Evolutionary conservation across 2,888 invertebrate genomes (phyloP), one percentile per base, ranked within the genome.

Genomic region (Rhorus exstirpatorius): DNA sequence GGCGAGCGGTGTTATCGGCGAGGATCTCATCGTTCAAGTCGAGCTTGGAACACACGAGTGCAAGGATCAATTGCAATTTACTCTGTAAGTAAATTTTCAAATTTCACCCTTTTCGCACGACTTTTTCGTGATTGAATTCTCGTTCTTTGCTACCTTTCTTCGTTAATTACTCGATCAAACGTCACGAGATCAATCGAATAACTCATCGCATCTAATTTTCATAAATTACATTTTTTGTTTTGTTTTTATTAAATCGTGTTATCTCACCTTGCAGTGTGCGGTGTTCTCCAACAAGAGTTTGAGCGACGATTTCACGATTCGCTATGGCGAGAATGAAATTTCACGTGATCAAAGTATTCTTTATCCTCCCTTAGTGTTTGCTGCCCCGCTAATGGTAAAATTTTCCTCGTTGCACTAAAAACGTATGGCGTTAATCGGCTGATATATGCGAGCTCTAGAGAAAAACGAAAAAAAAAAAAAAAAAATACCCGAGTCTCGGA

Each of bases 1-100:
- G 76, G 85, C 86, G 46, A 87, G 84, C 44, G 91, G 88, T 53
- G 84, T 85, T n/a, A 58, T 81, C 8, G 91, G 88, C 51, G 89
- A 90, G 46, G 90, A 92, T 77, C 70, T 91, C 74, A 81, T 91
- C 24, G n/a, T 90, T 53, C 88, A 90, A 74, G 63, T 91, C 55
- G 89, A 90, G 71, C 85, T 92, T 44, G 80, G 85, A n/a, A 83
- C 86, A 31, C 74, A 87, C 60, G 87, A 88, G 70, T 85, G 87
- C 71, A 85, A 86, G 49, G 88, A 89, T 44, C 86, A 90, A 70
- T 84, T 91, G 63, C 86, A 85, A 83, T 92, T 91, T 79, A 87
- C 89, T 83, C 70, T 93, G 93, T 93, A 77, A 91, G 92, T 89
- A 70, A 55, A 58, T 17, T 65, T 58, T 65, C n/a, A 17, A 19